Conservation (phyloP, 2,113 vertebrate species). For the Trochalopteron elliotii region DNA sequence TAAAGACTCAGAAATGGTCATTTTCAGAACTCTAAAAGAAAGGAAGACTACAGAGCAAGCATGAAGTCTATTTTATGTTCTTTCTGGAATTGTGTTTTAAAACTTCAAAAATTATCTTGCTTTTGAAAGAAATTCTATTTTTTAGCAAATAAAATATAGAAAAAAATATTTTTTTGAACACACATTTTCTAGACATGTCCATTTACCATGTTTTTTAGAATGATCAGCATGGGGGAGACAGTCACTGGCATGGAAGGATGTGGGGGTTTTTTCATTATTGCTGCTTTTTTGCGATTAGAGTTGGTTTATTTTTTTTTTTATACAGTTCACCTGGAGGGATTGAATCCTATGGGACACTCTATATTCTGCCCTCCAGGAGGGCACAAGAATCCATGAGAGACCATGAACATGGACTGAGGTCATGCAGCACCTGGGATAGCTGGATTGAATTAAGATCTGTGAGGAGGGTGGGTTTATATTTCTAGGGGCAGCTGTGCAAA, state of each 20-base stretch:
- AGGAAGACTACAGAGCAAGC: background rate
- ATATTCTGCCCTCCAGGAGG: background rate
- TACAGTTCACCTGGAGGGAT: background rate
- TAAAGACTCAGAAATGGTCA: background rate
- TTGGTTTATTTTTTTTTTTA: background rate
- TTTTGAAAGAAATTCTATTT: background rate
- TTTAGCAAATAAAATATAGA: background rate
- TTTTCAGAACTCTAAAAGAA: background rate
- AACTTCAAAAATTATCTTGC: background rate
- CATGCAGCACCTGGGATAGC: background rate
- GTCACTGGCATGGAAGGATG: fast-evolving
- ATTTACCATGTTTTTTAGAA: background rate
- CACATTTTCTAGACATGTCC: background rate
- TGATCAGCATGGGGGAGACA: background rate
- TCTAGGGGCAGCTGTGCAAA: background rate
- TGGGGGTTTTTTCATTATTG: background rate
- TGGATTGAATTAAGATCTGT: background rate
- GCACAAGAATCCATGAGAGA: background rate
- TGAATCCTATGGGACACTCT: background rate
- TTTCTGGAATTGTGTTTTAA: background rate
- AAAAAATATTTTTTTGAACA: background rate
- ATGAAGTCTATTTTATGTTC: background rate
- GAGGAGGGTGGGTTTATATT: too few species aligned
- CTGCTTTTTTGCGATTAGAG: fast-evolving
- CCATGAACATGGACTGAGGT: too few species aligned